Evolutionary conservation across 2,797 vertebrate genomes (phyloP), one percentile per base, ranked within the genome.

Genomic region (Myotis planiceps): DNA sequence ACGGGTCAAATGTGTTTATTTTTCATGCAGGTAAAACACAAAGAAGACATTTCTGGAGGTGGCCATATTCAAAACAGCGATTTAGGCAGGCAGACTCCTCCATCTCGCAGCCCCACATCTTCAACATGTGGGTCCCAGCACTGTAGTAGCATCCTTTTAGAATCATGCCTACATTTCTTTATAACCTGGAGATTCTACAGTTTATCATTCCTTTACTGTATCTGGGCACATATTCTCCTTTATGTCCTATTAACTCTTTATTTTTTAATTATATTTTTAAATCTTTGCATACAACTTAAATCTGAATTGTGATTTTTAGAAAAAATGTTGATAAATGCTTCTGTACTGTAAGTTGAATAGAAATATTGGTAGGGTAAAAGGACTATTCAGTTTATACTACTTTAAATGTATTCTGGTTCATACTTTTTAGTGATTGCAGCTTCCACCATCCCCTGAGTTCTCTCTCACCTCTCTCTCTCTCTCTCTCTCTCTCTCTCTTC

Each of bases 231-330:
- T 79, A 65, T 63, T 90, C 19, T 72, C 18, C 34, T 69, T 74
- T 53, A n/a, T 47, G 16, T 79, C 29, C 27, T 81, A 37, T 88
- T 72, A 68, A 60, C 68, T 80, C 25, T 84, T 51, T 74, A 19
- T 90, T 89, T 60, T 58, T 29, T 5, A 60, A 60, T 60, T 60
- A 14, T 60, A 58, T 29, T 60, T 60, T 60, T 14, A 29, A 60
- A 60, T 29, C 4, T 60, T 92, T 42, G 13, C 82, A 87, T 87
- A 82, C 18, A 32, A 72, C 15, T 63, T 51, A 80, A 68, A 72
- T 84, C 58, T 58, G 32, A 82, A 78, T 55, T 94, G 29, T 51
- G 47, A 72, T 82, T 92, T 83, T 86, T 86, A 82, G n/a, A 37
- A 34, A 82, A 45, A 76, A 13, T 1, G 0, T 39, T 94, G 69